Base-by-base conservation (phyloP, 2,888 invertebrate genomes). In the Metellina segmentata region DNA sequence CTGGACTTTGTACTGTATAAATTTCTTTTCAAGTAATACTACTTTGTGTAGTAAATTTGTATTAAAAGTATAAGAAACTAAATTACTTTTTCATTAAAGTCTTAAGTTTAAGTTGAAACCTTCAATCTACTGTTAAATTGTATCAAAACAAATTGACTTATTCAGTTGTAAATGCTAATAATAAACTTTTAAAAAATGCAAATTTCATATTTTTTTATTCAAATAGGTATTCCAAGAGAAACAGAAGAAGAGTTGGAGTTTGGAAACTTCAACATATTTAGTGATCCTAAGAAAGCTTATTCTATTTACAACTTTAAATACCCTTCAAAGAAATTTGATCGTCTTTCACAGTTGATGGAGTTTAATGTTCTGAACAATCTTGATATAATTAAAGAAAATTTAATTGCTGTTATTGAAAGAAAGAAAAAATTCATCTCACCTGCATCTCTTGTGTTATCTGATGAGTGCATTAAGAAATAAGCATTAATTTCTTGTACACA, bases 261-360 rank as follows among this genome's bases (percentile, higher is more conserved):
- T 93, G 95, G 94, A 2, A 94, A 95, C 93, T 95, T 95, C 93
- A 94, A 94, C 74, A 94, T 95, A 8, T 95, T 95, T 94, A 95
- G 95, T 89, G 95, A 95, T 93, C 94, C 94, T 0, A 93, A 94
- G 7, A 94, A 94, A 7, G 94, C 95, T 1, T 95, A 95, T 93
- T 95, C 95, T 8, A 95, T 95, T n/a, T 95, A 95, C 93, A 95
- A 95, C 93, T 95, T 95, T 93, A 94, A 94, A 70, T 95, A 95
- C 94, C 94, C 94, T 0, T 93, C 94, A 53, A 89, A 93, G 49
- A 94, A 94, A 82, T 95, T 95, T 93, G 94, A 95, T 79, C 94
- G 95, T n/a, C 94, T 95, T 61, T 94, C 95, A n/a, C 93, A 95
- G 91, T 94, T 95, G 70, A 95, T 94, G 93, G 95, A 95, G 93